Percentiles rank a stretch among this genome's conserved stretches.
Conservation (phyloP, 1,140 invertebrate genomes). For the Cotesia vestalis region DNA sequence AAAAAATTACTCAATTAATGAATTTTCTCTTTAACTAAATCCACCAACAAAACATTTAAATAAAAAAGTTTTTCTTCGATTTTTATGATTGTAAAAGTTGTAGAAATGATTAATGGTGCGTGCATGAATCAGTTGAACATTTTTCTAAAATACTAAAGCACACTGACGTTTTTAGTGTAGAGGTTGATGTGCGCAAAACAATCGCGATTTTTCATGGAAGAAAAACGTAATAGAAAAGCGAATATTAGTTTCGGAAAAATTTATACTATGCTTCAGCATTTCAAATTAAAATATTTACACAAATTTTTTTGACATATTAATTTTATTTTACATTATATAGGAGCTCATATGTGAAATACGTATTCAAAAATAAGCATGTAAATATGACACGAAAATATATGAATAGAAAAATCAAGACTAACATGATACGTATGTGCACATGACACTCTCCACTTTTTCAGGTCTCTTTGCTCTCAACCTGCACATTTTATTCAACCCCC, state of each 20-base stretch:
- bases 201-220: no score
- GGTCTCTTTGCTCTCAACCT: background rate
- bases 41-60: no score
- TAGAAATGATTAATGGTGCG: no score
- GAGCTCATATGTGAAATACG: background rate
- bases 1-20: no score
- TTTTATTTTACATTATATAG: background rate
- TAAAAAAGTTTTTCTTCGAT: no score
- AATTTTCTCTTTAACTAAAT: no score
- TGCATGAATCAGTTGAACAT: no score
- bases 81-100: no score
- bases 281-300: background rate
- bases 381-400: background rate
- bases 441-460: background rate
- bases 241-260: background rate
- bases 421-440: background rate
- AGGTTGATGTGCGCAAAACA: no score
- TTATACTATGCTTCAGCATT: background rate
- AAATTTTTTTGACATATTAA: background rate
- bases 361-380: background rate
- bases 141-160: no score
- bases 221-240: no score
- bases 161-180: no score
- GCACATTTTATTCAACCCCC: conserved; percentile 10
- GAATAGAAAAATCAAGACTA: background rate